Evolutionary conservation across 2,797 vertebrate genomes (phyloP), one percentile per base, ranked within the genome.

Genomic region (Calcarius lapponicus): DNA sequence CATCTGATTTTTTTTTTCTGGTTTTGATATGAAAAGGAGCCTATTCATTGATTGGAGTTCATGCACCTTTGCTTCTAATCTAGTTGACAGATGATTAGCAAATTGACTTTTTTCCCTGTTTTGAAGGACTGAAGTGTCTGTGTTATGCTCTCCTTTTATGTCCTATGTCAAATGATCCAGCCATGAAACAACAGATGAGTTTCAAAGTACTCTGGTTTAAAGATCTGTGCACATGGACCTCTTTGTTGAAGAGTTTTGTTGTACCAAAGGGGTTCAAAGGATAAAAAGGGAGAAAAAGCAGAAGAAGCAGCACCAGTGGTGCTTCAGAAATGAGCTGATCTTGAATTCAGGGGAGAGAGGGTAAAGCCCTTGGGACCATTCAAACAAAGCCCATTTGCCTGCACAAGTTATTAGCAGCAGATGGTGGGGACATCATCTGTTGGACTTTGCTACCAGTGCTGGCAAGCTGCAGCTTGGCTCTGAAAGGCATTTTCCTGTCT

Each of bases 131-230:
- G 38, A 92, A 78, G 29, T 54, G 24, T 91, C 73, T 93, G 22
- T 92, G 36, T 56, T 96, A 74, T 91, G 42, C 32, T 90, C 50
- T 76, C 21, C n/a, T 96, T 97, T 96, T 43, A 94, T 95, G 71
- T 93, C 38, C 48, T 79, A 7, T 69, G 50, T 94, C 88, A 93
- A 93, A 90, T 65, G 70, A 81, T 88, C 62, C 57, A 86, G 74
- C 65, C 83, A 45, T 87, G 86, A 91, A 95, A 87, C 21, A 93
- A 62, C 76, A 85, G 69, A 74, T 78, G 81, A 90, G 65, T 94
- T 97, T 96, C 90, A 97, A 88, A 96, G 84, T 60, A 65, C 0
- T 1, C 60, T 53, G 16, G 9, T 80, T 92, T 94, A 72, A 92
- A 95, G 62, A 87, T 94, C 76, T 92, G 40, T 60, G 76, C 5